A percentile compares a stretch with the other conserved stretches of the same genome.
These are phyloP conservation scores for Chunga burmeisteri DNA, from an alignment of 2,113 vertebrate genomes.

Conservation along the genomic window DNA sequence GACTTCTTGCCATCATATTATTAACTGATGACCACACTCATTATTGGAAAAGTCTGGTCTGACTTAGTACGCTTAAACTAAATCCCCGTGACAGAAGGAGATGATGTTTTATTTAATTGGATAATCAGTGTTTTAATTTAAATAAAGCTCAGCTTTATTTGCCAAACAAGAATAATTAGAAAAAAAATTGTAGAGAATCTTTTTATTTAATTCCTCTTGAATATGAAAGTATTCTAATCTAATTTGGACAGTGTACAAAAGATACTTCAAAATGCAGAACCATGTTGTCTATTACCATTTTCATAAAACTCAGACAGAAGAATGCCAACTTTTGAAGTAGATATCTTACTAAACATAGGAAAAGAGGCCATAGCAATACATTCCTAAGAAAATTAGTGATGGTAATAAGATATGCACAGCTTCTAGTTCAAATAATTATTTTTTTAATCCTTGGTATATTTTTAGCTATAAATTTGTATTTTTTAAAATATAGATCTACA, in stretches of 20 bases:
- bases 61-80: neutral
- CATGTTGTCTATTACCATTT: neutral
- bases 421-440: neutral
- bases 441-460: neutral
- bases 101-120: slow-evolving; percentile 22
- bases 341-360: neutral
- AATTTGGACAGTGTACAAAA: neutral
- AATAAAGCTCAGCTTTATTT: slow-evolving; percentile 32
- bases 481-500: too few species aligned
- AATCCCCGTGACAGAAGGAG: neutral
- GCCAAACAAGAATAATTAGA: neutral
- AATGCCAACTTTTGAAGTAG: neutral
- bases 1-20: neutral
- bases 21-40: neutral
- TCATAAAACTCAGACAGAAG: neutral
- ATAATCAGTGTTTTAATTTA: neutral
- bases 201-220: neutral
- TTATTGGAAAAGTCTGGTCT: neutral
- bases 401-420: neutral
- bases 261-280: neutral
- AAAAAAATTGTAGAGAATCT: neutral
- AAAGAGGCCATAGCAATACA: neutral
- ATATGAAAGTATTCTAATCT: neutral
- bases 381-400: neutral
- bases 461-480: neutral